Percentiles rank a stretch among this genome's conserved stretches.
Evolutionary conservation across 2,888 invertebrate species (phyloP).

Genomic region (Atherix ibis): DNA sequence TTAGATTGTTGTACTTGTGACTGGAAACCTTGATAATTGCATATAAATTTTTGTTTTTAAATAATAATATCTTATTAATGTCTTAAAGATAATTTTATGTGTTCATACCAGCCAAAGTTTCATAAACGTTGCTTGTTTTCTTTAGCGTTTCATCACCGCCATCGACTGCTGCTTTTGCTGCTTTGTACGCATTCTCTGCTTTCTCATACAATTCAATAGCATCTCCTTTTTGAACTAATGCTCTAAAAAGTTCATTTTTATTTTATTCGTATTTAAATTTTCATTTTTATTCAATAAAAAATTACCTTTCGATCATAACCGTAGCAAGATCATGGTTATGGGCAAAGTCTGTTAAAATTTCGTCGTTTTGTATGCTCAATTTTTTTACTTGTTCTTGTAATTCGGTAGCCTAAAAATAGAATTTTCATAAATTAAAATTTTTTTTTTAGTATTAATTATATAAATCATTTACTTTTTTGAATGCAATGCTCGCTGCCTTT

Average conservation of each 20-base stretch:
- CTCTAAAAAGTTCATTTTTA: constrained; percentile 20
- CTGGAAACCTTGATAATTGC: constrained; percentile 69
- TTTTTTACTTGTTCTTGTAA: constrained; percentile 21
- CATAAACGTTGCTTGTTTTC: constrained; percentile 64
- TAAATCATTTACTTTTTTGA: constrained; percentile 40
- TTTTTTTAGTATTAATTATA: not conserved
- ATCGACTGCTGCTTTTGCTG: constrained; percentile 69
- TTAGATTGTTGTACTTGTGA: constrained; percentile 75
- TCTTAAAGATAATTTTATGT: not conserved
- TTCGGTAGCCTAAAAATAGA: constrained; percentile 17
- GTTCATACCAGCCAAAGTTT: constrained; percentile 36
- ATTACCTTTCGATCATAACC: constrained; percentile 40
- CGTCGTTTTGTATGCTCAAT: constrained; percentile 30
- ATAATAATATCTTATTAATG: not conserved
- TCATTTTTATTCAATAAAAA: constrained; percentile 20
- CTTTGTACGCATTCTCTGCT: constrained; percentile 56
- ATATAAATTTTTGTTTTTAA: too few species aligned
- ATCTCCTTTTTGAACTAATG: constrained; percentile 54
- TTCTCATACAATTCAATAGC: constrained; percentile 66
- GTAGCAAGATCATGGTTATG: constrained; percentile 48
- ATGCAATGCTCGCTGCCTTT: constrained; percentile 46
- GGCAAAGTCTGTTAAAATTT: constrained; percentile 44
- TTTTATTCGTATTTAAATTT: not conserved
- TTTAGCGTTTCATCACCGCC: constrained; percentile 67
- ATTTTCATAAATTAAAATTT: not conserved